Conservation (phyloP, 2,113 vertebrate genomes). For the Antigone vipio region DNA sequence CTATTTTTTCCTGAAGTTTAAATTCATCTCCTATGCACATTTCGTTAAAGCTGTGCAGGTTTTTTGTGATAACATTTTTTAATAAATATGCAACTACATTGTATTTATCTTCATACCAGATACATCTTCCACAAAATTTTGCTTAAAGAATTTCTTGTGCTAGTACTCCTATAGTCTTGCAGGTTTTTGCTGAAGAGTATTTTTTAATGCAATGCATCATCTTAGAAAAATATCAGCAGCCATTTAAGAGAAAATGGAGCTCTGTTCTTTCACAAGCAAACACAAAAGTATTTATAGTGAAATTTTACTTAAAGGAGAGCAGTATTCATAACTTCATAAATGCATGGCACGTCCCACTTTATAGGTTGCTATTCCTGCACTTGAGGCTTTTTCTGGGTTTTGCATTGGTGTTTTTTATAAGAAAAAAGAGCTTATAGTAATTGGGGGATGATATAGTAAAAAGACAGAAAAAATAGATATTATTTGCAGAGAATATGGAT, state of each 20-base stretch:
- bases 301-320: conserved; percentile 11
- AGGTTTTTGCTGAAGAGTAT: neutral
- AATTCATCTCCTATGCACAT: neutral
- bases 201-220: neutral
- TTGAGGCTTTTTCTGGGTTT: neutral
- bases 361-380: neutral
- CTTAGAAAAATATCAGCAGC: neutral
- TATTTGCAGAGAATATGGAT: neutral
- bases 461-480: neutral
- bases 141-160: neutral
- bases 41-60: neutral
- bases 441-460: neutral
- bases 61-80: neutral
- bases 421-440: neutral
- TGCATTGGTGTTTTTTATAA: neutral
- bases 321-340: neutral
- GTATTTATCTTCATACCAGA: neutral
- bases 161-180: neutral
- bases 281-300: neutral
- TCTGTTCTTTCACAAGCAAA: neutral
- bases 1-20: neutral
- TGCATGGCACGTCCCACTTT: neutral
- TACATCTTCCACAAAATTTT: neutral
- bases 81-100: neutral
- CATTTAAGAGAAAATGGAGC: conserved; percentile 1